These are phyloP conservation scores for Caenorhabditis uteleia DNA, from an alignment of 2,888 invertebrate species.

Conservation along the genomic window DNA sequence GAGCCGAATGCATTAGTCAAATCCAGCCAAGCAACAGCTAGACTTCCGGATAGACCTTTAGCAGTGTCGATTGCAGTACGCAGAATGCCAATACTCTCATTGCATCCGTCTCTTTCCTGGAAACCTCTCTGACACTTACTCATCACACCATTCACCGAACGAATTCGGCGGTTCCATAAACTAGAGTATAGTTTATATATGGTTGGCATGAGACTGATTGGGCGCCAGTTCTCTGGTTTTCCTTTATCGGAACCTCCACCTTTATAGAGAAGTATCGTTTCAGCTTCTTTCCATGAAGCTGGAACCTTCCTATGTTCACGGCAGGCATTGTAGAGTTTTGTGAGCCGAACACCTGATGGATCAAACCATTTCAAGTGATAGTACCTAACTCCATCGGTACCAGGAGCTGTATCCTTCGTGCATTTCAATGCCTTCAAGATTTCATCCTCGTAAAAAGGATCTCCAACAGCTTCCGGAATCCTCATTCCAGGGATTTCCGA, in stretches of 20 bases:
- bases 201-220: slow-evolving; percentile 5
- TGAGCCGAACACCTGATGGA: not conserved
- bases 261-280: slow-evolving; percentile 6
- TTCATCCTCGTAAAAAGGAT: not conserved
- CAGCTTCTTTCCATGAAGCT: slow-evolving; percentile 5
- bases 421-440: not conserved
- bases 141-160: not conserved
- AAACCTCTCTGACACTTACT: slow-evolving; percentile 10
- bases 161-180: slow-evolving; percentile 5
- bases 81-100: slow-evolving; percentile 15
- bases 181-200: slow-evolving; percentile 4
- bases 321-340: not conserved
- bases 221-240: slow-evolving; percentile 4
- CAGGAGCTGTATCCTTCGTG: slow-evolving; percentile 1
- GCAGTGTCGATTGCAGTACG: slow-evolving; percentile 17
- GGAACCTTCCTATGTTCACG: slow-evolving; percentile 1
- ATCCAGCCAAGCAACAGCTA: slow-evolving; percentile 21
- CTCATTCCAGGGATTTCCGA: not conserved
- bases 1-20: slow-evolving; percentile 26
- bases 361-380: slow-evolving; percentile 1
- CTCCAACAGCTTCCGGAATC: not conserved
- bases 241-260: not conserved
- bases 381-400: slow-evolving; percentile 1
- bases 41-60: not conserved
- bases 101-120: slow-evolving; percentile 1